Percentiles rank a stretch among this genome's conserved stretches.
Conservation (phyloP, 2,113 vertebrate genomes). For the Microtus oregoni region DNA sequence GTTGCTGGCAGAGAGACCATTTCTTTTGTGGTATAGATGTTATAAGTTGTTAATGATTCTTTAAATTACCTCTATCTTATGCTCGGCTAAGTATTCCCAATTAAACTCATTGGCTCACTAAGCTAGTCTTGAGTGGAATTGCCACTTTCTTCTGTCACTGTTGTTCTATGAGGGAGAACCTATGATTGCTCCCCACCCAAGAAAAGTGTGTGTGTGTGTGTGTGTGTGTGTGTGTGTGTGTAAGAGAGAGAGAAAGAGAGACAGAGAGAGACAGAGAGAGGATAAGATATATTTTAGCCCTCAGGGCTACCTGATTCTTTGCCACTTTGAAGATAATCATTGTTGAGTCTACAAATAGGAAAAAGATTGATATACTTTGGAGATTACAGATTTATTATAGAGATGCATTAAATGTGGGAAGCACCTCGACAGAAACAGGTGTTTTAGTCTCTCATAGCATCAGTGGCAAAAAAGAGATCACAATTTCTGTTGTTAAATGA, state of each 20-base stretch:
- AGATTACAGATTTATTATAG: conserved; percentile 8
- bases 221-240: too few species aligned
- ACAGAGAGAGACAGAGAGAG: not conserved
- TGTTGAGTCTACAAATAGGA: not conserved
- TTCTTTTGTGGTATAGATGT: not conserved
- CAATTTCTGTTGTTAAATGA: not conserved
- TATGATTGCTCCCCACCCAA: too few species aligned
- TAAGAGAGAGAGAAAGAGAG: not conserved
- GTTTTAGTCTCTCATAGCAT: not conserved
- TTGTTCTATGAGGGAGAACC: not conserved
- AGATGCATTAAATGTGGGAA: not conserved
- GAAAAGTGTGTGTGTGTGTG: not conserved
- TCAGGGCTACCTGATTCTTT: not conserved
- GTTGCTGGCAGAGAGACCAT: not conserved
- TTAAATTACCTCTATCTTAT: not conserved
- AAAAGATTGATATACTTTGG: not conserved
- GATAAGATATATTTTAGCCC: not conserved
- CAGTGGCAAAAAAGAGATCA: not conserved
- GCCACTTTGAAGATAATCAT: not conserved
- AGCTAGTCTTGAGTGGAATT: not conserved
- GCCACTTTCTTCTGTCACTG: not conserved
- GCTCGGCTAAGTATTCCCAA: too few species aligned
- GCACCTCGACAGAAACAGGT: not conserved
- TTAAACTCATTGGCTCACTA: not conserved
- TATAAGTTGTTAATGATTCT: not conserved